Evolutionary conservation across 2,797 vertebrate genomes (phyloP), one percentile per base, ranked within the genome.

Genomic region (Numenius phaeopus): DNA sequence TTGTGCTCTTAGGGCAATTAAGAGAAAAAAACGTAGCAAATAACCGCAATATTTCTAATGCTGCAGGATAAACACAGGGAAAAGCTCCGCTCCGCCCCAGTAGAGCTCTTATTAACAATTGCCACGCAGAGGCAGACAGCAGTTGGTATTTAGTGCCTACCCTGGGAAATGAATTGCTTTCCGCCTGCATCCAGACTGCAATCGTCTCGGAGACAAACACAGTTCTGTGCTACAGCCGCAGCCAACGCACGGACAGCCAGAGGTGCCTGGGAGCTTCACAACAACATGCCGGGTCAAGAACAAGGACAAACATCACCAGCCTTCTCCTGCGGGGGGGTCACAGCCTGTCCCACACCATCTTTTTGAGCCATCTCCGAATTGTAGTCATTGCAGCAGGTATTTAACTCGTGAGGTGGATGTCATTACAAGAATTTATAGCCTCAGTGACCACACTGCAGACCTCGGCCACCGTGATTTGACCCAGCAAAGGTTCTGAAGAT

Each of bases 401-500:
- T 39, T 6, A 47, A 24, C 18, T 32, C 37, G 30, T 0, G 9
- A 64, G 55, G 7, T 6, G n/a, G 64, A 16, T 24, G 47, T 7
- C 52, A 42, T 59, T 39, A 23, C 12, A 2, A 15, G 72, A 65
- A 52, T 55, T 34, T 32, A 6, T 6, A 77, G 46, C 2, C 19
- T 47, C 23, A 3, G 49, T 7, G 81, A 49, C 54, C 20, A 29
- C 11, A 7, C n/a, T 34, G 58, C 30, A 83, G 82, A 37, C 15
- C n/a, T 57, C 0, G 1, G 44, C 10, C 7, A 4, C 5, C 20
- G 40, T 8, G 47, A 29, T 44, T 34, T 0, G 29, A 75, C 47
- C 30, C 83, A 55, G 83, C n/a, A 19, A 72, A 90, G 37, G 13
- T 6, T 7, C 75, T 57, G 44, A 66, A 72, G 55, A 42, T 18